A percentile compares a stretch with the other conserved stretches of the same genome.
These are phyloP conservation scores for Heliornis fulica DNA, from an alignment of 2,113 vertebrate species.

Conservation along the genomic window DNA sequence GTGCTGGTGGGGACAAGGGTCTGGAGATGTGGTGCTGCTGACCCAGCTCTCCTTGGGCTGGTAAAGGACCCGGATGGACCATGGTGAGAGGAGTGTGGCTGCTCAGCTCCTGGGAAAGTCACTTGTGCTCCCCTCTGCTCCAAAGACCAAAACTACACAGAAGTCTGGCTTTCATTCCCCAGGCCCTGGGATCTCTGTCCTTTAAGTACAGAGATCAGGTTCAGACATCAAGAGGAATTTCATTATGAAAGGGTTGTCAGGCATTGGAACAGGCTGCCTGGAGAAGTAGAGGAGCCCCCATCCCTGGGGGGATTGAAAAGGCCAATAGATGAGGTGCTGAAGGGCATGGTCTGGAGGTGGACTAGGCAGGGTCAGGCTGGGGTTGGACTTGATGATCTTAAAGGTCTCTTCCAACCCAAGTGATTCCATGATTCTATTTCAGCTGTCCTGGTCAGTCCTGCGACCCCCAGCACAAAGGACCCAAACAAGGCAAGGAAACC, in stretches of 20 bases:
- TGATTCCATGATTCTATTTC: too few relatives aligned
- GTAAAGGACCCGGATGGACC: background rate
- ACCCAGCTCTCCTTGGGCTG: background rate
- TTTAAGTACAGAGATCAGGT: background rate
- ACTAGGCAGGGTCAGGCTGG: too few relatives aligned
- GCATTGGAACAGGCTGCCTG: too few relatives aligned
- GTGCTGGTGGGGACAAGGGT: background rate
- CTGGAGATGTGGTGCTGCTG: accelerated
- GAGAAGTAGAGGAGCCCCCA: too few relatives aligned
- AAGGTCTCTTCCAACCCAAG: too few relatives aligned
- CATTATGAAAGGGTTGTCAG: too few relatives aligned
- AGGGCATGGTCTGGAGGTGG: too few relatives aligned
- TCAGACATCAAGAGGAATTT: too few relatives aligned
- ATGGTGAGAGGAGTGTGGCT: accelerated
- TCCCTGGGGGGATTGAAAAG: too few relatives aligned
- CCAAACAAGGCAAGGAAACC: background rate
- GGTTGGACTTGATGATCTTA: too few relatives aligned
- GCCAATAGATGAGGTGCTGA: too few relatives aligned
- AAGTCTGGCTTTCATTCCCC: background rate
- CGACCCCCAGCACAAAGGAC: background rate
- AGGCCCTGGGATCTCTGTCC: background rate
- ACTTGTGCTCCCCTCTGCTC: background rate
- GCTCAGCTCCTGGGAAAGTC: background rate
- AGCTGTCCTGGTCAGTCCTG: too few relatives aligned
- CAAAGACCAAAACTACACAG: background rate